Base-by-base conservation (phyloP, 2,113 vertebrate species). In the Atrichornis clamosus region DNA sequence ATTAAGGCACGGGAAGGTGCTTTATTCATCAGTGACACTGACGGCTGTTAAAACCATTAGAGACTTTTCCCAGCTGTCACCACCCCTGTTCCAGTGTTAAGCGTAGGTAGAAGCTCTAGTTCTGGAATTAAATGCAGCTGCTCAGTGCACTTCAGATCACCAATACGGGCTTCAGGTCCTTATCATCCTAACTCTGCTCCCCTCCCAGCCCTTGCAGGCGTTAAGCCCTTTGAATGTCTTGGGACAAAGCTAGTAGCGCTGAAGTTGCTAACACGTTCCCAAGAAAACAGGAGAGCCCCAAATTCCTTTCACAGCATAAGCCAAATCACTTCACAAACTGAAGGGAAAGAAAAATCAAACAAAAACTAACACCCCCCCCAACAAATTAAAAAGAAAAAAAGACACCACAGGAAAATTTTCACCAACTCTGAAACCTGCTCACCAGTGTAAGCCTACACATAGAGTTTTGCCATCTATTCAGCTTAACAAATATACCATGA, bases 61-160 rank as follows among this genome's bases (percentile, higher is more conserved):
- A 88, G 70, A 42, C 67, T 86, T 90, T 47, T 67, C 72, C 50
- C 72, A 93, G 86, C 79, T 92, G 90, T 83, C 94, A 91, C 67
- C 85, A 83, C 67, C 9, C 13, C 49, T 67, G 64, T 60, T 63
- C 0, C 1, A 91, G 37, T 8, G 52, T 49, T 87, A 59, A 59
- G 39, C 0, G 0, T 8, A 83, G 79, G 90, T 64, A 73, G 55
- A 62, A 83, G 55, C 30, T 58, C 68, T 35, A 59, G 47, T 20
- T 42, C 37, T 69, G 80, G 63, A 74, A 86, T 59, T 62, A 89
- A 49, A 84, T 17, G 44, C 85, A 84, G 68, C 46, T 81, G 55
- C 56, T 79, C 1, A 3, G 58, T 24, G 41, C 6, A 4, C 26
- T 77, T 82, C 30, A 68, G 44, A 75, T 93, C 78, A 60, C 28